Base-by-base conservation (phyloP, 2,888 invertebrate species). In the Drosophila stalkeri region DNA sequence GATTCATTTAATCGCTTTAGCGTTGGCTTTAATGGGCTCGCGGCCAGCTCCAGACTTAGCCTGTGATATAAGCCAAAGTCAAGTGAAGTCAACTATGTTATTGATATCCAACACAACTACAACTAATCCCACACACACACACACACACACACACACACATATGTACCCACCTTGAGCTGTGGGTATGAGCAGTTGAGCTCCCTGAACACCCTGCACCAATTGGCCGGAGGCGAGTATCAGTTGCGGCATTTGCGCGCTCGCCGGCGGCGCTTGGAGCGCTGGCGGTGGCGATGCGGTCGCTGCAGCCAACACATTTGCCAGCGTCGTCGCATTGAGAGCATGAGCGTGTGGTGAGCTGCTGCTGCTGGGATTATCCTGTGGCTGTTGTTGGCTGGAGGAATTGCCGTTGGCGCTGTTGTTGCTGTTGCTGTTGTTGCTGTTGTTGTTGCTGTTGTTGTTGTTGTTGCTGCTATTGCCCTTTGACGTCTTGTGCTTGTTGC, bases 121-220 rank as follows among this genome's bases (percentile, higher is more conserved):
- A 70, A 61, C 65, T 78, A 78, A 80, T 70, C 78, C 69, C 39
- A 11, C 31, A 39, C 47, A 41, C 52, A 55, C 49, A 57, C 18
- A 43, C 20, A 46, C 20, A 44, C 27, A 44, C 43, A 20, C 20
- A 44, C 20, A 43, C 43, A 18, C 3, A 3, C 8, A 46, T 39
- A 35, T 20, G 60, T 41, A 72, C 82, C 84, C 94, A 97, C 98
- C 98, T 95, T 98, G 98, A 75, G 98, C 97, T 64, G 98, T 98
- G 60, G 98, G 98, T 94, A 99, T 98, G 89, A 98, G 95, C 67
- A 99, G 95, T 92, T 98, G 98, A 54, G 98, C 98, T 16, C 98
- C 98, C 93, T 98, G 98, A 86, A 98, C 97, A 81, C 98, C 98
- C 93, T 98, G 98, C 71, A 97, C 96, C 91, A 98, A 95, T 93